Conservation (phyloP, 2,888 invertebrate species). For the Drosophila helvetica region DNA sequence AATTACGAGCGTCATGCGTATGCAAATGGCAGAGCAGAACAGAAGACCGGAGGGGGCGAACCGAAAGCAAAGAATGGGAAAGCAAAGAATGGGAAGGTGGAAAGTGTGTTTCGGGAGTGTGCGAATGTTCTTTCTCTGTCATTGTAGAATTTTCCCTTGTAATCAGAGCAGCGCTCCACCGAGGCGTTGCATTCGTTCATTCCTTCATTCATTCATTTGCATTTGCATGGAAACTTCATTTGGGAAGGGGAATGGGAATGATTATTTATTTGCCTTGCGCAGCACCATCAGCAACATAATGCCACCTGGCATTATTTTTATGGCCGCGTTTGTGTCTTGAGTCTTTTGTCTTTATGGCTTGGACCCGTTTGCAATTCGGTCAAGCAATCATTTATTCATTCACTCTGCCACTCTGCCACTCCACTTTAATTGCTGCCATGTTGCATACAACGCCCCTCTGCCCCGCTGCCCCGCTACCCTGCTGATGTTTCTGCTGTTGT, state of each 20-base stretch:
- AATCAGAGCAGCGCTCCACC: conserved; percentile 44
- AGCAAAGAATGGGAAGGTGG: conserved; percentile 20
- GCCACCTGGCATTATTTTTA: conserved; percentile 1
- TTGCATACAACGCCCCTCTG: conserved; percentile 20
- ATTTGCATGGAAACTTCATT: conserved; percentile 63
- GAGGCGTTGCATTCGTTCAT: conserved; percentile 64
- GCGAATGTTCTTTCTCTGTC: conserved; percentile 56
- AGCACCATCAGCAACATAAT: not conserved
- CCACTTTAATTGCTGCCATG: conserved; percentile 58
- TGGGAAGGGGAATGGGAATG: conserved; percentile 44
- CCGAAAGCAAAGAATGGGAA: not conserved
- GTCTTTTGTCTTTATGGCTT: conserved; percentile 63
- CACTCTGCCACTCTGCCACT: conserved; percentile 7
- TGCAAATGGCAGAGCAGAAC: conserved; percentile 41
- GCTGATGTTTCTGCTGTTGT: conserved; percentile 51
- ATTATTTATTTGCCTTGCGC: conserved; percentile 32
- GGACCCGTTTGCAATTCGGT: conserved; percentile 59
- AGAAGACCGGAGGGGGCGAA: not conserved
- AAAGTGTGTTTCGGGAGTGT: conserved; percentile 75
- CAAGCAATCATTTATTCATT: conserved; percentile 69
- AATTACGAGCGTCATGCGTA: conserved; percentile 46
- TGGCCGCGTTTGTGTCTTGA: conserved; percentile 67
- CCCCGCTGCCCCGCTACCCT: conserved; percentile 3
- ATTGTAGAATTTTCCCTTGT: conserved; percentile 42
- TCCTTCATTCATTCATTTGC: conserved; percentile 18